Conservation (phyloP, 2,797 vertebrate genomes). For the Limosa lapponica region DNA sequence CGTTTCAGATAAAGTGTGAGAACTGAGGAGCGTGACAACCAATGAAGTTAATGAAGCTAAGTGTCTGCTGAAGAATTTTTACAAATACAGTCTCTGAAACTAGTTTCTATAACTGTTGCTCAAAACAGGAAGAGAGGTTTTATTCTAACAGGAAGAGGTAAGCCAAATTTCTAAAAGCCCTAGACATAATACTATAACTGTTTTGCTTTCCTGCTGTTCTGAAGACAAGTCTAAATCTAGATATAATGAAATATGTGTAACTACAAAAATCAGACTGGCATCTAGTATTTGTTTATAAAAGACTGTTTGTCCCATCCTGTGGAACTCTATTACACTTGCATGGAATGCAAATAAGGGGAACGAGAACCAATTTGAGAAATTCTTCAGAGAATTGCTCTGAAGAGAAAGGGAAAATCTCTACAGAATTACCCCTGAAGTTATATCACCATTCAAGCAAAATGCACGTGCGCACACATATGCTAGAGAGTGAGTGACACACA, state of each 20-base stretch:
- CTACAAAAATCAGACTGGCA: not conserved
- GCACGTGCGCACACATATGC: not conserved
- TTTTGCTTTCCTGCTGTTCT: not conserved
- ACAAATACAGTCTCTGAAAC: not conserved
- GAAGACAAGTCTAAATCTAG: not conserved
- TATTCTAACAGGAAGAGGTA: conserved; percentile 17
- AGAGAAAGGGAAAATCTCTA: not conserved
- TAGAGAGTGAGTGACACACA: not conserved
- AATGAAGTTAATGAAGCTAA: not conserved
- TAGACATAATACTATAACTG: not conserved
- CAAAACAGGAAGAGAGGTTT: conserved; percentile 6
- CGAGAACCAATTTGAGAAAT: not conserved
- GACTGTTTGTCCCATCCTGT: not conserved
- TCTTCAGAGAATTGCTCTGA: not conserved
- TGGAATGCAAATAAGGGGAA: not conserved
- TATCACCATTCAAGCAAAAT: not conserved
- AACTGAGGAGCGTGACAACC: not conserved
- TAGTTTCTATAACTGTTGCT: not conserved
- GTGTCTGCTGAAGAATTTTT: not conserved
- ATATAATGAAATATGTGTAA: not conserved
- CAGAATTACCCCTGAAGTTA: not conserved
- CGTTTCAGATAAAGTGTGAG: not conserved
- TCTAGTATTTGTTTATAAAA: not conserved
- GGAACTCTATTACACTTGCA: not conserved
- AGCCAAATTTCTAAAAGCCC: not conserved